A percentile compares a stretch with the other conserved stretches of the same genome.
Evolutionary conservation across 1,140 invertebrate genomes (phyloP).

Genomic region (Palaemon carinicauda): DNA sequence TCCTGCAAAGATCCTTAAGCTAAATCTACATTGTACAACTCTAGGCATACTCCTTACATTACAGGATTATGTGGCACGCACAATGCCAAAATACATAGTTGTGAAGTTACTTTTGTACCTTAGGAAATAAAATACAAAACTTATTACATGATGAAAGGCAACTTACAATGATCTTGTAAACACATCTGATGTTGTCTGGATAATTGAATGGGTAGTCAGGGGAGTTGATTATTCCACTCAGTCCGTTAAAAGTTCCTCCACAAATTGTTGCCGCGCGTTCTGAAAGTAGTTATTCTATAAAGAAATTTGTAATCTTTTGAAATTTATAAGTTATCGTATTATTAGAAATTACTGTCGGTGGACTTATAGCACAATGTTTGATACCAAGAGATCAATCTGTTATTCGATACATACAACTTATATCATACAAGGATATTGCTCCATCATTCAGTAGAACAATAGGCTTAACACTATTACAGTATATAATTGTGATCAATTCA

Average conservation of each 20-base stretch:
- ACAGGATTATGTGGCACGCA: too few species aligned
- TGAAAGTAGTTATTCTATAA: too few species aligned
- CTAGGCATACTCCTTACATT: too few species aligned
- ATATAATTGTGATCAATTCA: too few species aligned
- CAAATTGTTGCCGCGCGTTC: neutral
- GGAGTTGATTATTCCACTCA: slow-evolving; percentile 10
- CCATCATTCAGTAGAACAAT: neutral
- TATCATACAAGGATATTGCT: neutral
- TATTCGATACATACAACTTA: neutral
- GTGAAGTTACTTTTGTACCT: neutral
- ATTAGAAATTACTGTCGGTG: too few species aligned
- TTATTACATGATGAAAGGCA: neutral
- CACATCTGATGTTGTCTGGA: slow-evolving; percentile 4
- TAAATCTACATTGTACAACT: too few species aligned
- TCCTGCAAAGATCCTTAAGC: too few species aligned
- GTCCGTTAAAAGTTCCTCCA: neutral
- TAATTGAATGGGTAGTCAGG: slow-evolving; percentile 32
- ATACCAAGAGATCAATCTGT: neutral
- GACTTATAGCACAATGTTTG: too few species aligned
- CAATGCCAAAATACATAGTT: too few species aligned
- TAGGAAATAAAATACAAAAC: neutral
- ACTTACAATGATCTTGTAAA: slow-evolving; percentile 15
- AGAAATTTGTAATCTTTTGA: too few species aligned
- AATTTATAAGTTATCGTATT: neutral
- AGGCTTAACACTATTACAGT: too few species aligned